Evolutionary conservation across 2,113 vertebrate genomes (phyloP).

Genomic region (Verasper variegatus): DNA sequence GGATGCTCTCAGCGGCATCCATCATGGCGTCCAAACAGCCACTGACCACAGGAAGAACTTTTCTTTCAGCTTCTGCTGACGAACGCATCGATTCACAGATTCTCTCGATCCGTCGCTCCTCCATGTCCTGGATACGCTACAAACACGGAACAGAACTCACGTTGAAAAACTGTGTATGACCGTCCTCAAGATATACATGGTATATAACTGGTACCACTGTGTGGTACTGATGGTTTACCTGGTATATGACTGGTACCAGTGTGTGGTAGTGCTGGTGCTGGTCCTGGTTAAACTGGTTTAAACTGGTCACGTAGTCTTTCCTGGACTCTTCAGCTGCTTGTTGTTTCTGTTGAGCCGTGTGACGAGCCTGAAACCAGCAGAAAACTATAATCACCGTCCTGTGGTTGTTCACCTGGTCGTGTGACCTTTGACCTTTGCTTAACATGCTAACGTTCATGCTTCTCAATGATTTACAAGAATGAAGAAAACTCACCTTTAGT

Average conservation of each 20-base stretch:
- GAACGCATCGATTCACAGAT: constrained; percentile 90
- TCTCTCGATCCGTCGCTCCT: constrained; percentile 88
- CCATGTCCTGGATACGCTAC: constrained; percentile 97
- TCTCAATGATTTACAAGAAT: too few relatives aligned
- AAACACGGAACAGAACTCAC: not conserved
- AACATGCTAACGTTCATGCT: too few relatives aligned
- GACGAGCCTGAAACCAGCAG: constrained; percentile 85
- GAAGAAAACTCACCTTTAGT: constrained; percentile 72
- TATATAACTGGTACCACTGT: not conserved
- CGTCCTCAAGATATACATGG: not conserved
- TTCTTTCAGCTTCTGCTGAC: constrained; percentile 88
- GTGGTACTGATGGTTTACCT: constrained; percentile 75
- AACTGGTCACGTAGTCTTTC: constrained; percentile 87
- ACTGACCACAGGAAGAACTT: constrained; percentile 90
- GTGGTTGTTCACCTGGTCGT: not conserved
- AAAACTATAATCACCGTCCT: not conserved
- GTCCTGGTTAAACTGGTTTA: constrained; percentile 96
- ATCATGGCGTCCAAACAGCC: constrained; percentile 93
- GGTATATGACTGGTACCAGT: constrained; percentile 93
- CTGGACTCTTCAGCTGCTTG: constrained; percentile 95
- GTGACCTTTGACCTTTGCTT: not conserved
- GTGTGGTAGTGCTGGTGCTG: constrained; percentile 94
- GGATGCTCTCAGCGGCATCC: constrained; percentile 88
- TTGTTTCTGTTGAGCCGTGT: constrained; percentile 91
- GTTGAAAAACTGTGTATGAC: not conserved